These are phyloP conservation scores for Pycnonotus jocosus DNA, from an alignment of 2,113 vertebrate genomes.

Conservation along the genomic window DNA sequence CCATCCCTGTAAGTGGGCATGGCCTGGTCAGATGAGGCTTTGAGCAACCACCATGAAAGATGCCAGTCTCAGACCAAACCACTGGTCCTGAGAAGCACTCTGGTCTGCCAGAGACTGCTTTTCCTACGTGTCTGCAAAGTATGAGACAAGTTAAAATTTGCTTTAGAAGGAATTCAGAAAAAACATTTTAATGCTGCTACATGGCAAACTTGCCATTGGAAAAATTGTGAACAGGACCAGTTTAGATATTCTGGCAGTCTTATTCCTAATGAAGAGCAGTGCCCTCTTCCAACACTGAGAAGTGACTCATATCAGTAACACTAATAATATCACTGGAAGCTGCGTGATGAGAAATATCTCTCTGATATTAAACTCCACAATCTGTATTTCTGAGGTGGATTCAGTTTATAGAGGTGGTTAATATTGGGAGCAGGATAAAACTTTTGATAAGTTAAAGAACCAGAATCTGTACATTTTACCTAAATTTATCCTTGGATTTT, in stretches of 20 bases:
- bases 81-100: background rate
- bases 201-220: background rate
- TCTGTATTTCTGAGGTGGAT: background rate
- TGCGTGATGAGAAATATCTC: background rate
- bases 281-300: background rate
- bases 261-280: background rate
- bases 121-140: background rate
- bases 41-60: background rate
- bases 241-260: background rate
- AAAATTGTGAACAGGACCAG: background rate
- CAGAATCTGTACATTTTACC: background rate
- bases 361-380: background rate
- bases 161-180: background rate
- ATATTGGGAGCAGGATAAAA: background rate
- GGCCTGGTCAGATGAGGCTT: accelerated
- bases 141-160: background rate
- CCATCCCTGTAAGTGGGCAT: background rate
- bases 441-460: background rate
- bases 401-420: background rate
- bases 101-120: background rate
- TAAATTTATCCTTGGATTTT: background rate
- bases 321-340: background rate
- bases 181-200: background rate
- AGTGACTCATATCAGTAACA: background rate
- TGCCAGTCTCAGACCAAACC: background rate